Evolutionary conservation across 2,797 vertebrate genomes (phyloP).

Genomic region (Vultur gryphus): DNA sequence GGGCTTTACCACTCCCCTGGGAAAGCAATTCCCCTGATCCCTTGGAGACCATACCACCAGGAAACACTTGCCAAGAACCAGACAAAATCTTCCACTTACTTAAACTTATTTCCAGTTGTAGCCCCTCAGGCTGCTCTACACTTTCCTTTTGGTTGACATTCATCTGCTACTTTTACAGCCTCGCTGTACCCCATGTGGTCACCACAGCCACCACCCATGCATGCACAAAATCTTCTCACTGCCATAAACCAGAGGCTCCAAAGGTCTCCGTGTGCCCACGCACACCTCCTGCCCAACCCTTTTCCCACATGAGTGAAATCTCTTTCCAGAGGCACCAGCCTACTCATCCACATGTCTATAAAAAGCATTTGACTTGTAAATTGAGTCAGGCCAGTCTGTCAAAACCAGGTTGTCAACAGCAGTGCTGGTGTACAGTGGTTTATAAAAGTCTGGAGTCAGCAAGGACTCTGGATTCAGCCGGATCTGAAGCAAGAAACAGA

Average conservation of each 20-base stretch:
- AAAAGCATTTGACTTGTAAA: slow-evolving; percentile 32
- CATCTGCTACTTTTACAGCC: background rate
- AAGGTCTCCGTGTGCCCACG: background rate
- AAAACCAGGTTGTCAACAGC: background rate
- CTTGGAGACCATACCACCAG: background rate
- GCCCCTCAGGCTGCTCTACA: background rate
- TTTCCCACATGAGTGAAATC: slow-evolving; percentile 11
- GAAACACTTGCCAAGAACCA: background rate
- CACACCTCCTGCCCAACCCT: background rate
- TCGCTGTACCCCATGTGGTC: background rate
- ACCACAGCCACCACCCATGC: background rate
- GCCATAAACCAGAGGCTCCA: background rate
- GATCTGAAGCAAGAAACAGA: background rate
- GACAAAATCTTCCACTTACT: background rate
- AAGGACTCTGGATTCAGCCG: background rate
- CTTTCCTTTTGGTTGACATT: background rate
- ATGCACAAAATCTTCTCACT: background rate
- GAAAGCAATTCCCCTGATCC: background rate
- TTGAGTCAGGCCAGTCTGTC: slow-evolving; percentile 3
- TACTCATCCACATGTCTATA: slow-evolving; percentile 17
- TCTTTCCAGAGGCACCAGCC: slow-evolving; percentile 31
- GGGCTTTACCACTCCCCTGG: background rate
- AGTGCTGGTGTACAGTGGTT: background rate
- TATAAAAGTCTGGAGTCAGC: background rate
- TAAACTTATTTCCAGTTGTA: background rate